phyloP scores from a whole-genome alignment of 2,113 vertebrate species.

The Cololabis saira region DNA sequence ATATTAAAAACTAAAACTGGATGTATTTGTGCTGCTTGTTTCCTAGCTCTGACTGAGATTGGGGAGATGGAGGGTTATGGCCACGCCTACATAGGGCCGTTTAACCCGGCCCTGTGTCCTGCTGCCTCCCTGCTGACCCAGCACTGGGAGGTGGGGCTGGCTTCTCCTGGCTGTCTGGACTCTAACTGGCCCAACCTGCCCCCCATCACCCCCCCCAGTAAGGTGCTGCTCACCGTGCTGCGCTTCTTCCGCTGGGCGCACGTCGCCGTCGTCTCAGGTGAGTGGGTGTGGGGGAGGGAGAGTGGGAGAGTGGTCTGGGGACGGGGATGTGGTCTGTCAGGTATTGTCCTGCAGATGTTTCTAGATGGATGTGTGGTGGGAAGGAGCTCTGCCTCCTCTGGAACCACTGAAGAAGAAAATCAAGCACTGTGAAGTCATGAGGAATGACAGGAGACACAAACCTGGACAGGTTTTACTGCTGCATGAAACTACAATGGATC shows the following conservation, averaged over 20 bases:
- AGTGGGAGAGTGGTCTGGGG: too few relatives aligned
- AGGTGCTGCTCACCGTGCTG: conserved; percentile 71
- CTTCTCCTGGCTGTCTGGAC: conserved; percentile 70
- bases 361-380: too few relatives aligned
- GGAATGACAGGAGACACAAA: too few relatives aligned
- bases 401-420: too few relatives aligned
- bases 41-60: conserved; percentile 59
- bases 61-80: conserved; percentile 72
- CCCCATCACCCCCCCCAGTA: conserved; percentile 59
- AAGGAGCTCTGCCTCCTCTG: too few relatives aligned
- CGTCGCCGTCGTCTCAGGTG: conserved; percentile 79
- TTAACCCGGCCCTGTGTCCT: conserved; percentile 70
- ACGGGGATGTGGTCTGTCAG: too few relatives aligned
- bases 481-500: too few relatives aligned
- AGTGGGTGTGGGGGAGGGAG: conserved; percentile 17
- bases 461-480: too few relatives aligned
- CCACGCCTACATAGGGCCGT: conserved; percentile 72
- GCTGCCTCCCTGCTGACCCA: conserved; percentile 66
- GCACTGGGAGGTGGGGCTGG: conserved; percentile 74
- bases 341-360: too few relatives aligned
- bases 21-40: background rate
- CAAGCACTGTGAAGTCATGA: too few relatives aligned
- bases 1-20: too few relatives aligned
- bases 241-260: conserved; percentile 86
- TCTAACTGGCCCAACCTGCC: conserved; percentile 63